A percentile compares a stretch with the other conserved stretches of the same genome.
phyloP scores from a whole-genome alignment of 2,888 invertebrate species.

The Leptopilina myrica region DNA sequence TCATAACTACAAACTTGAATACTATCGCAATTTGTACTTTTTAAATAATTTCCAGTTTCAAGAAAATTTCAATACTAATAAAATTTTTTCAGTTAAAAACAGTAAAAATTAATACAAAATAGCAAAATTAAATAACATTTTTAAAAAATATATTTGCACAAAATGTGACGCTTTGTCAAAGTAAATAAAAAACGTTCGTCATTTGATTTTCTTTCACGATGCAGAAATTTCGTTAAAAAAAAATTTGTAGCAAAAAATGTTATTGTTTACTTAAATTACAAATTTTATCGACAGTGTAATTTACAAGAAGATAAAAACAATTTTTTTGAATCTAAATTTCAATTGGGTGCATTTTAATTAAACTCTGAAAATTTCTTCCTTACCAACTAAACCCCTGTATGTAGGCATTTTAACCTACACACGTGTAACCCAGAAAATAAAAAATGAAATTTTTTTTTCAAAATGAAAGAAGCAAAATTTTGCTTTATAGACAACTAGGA shows the following conservation, averaged over 20 bases:
- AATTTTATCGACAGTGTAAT: too few species aligned
- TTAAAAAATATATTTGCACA: background rate
- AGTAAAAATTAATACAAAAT: too few species aligned
- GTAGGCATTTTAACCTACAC: background rate
- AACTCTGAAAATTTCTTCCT: background rate
- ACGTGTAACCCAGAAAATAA: background rate
- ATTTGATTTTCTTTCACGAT: too few species aligned
- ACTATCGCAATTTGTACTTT: background rate
- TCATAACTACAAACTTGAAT: slow-evolving; percentile 5
- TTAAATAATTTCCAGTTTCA: background rate
- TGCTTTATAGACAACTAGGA: too few species aligned
- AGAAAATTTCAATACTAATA: background rate
- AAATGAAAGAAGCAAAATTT: too few species aligned
- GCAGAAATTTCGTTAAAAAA: too few species aligned
- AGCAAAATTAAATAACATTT: too few species aligned
- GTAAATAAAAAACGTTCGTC: background rate
- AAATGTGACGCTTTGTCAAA: slow-evolving; percentile 19
- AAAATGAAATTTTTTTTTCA: too few species aligned
- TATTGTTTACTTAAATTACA: too few species aligned
- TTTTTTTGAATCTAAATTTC: background rate
- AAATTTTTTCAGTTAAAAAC: background rate
- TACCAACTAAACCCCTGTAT: background rate
- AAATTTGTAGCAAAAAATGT: too few species aligned
- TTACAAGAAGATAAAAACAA: too few species aligned
- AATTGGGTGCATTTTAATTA: background rate